phyloP scores from a whole-genome alignment of 2,888 invertebrate genomes.

The Apamea monoglypha region DNA sequence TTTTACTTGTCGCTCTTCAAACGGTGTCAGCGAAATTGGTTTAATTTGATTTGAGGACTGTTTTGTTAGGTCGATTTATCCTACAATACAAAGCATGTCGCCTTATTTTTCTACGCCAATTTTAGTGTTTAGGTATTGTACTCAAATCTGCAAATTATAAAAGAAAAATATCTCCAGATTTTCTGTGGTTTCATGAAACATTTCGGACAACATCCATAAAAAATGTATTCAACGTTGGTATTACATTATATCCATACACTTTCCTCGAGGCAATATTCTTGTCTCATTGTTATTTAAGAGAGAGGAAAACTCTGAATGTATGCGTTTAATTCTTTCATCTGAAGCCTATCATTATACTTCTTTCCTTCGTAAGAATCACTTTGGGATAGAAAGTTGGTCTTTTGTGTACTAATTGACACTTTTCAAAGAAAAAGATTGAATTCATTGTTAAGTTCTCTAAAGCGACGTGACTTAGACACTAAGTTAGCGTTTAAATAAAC shows the following conservation, averaged over 20 bases:
- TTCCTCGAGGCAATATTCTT: slow-evolving; percentile 41
- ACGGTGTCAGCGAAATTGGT: slow-evolving; percentile 26
- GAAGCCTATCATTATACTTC: slow-evolving; percentile 64
- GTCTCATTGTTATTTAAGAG: slow-evolving; percentile 50
- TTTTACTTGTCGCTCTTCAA: slow-evolving; percentile 41
- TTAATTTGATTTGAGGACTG: slow-evolving; percentile 20
- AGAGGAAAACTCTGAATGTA: slow-evolving; percentile 63
- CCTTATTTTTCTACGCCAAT: slow-evolving; percentile 5
- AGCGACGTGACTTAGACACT: slow-evolving; percentile 75
- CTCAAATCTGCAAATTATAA: slow-evolving; percentile 8
- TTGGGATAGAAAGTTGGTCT: slow-evolving; percentile 68
- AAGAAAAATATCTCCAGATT: slow-evolving; percentile 8
- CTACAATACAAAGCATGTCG: slow-evolving; percentile 2
- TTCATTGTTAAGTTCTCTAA: slow-evolving; percentile 75
- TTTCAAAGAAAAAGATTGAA: slow-evolving; percentile 74
- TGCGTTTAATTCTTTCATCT: slow-evolving; percentile 65
- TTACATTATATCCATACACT: slow-evolving; percentile 34
- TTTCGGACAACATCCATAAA: slow-evolving; percentile 22
- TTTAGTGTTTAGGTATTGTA: slow-evolving; percentile 2
- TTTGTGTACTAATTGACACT: slow-evolving; percentile 74
- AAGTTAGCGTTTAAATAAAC: slow-evolving; percentile 76
- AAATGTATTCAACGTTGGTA: slow-evolving; percentile 33
- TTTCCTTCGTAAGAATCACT: slow-evolving; percentile 65
- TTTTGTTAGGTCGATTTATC: slow-evolving; percentile 23
- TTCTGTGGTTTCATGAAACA: slow-evolving; percentile 28